phyloP scores from a whole-genome alignment of 2,797 vertebrate genomes.

The Sylvilagus floridanus region DNA sequence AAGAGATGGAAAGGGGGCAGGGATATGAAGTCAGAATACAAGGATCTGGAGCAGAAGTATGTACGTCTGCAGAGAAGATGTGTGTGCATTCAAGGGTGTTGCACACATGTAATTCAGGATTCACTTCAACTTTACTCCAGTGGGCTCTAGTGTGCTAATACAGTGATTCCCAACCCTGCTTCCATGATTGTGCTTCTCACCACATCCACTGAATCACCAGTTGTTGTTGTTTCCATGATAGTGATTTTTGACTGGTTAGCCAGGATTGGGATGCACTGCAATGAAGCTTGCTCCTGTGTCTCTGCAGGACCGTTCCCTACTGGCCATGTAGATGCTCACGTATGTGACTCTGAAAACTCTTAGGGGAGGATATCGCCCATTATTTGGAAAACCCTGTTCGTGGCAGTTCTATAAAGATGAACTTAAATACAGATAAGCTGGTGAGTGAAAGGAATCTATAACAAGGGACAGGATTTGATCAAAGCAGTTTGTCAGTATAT shows the following conservation, averaged over 20 bases:
- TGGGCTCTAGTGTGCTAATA: no score
- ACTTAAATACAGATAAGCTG: conserved; percentile 51
- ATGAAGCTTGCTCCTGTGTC: background rate
- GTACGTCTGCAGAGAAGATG: background rate
- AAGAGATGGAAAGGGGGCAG: background rate
- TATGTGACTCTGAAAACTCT: conserved; percentile 23
- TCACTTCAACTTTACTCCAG: background rate
- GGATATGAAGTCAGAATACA: background rate
- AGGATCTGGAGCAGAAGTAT: background rate
- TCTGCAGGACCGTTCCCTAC: background rate
- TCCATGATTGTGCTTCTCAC: background rate
- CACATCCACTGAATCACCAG: background rate
- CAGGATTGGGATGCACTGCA: background rate
- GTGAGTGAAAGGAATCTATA: conserved; percentile 38
- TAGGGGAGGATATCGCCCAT: background rate
- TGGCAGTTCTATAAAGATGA: conserved; percentile 43
- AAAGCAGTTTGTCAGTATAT: conserved; percentile 36
- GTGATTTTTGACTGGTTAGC: background rate
- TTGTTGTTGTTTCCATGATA: background rate
- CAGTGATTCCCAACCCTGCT: background rate
- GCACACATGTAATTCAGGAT: fast-evolving
- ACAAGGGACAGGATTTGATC: conserved; percentile 51
- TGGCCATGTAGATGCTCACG: background rate
- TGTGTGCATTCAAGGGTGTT: background rate
- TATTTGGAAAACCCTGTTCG: background rate